Conservation (phyloP, 2,113 vertebrate species). For the Ardeotis arabs region DNA sequence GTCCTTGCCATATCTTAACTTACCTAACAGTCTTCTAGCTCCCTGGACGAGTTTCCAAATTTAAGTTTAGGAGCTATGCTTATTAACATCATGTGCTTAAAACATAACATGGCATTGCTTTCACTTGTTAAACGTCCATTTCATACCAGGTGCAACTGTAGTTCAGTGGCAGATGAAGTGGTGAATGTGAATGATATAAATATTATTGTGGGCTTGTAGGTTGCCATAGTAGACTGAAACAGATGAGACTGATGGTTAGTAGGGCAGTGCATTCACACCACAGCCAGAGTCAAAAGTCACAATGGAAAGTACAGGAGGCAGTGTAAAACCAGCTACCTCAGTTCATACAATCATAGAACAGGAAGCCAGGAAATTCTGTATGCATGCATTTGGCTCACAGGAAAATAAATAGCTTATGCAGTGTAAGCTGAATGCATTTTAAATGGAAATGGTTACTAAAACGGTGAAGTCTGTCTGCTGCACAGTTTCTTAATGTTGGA, state of each 20-base stretch:
- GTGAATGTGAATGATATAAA: neutral
- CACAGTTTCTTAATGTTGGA: neutral
- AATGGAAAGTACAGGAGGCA: neutral
- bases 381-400: neutral
- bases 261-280: neutral
- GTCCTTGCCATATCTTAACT: neutral
- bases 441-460: neutral
- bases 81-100: neutral
- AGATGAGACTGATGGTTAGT: neutral
- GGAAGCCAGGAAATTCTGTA: neutral
- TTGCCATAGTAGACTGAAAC: neutral
- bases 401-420: neutral
- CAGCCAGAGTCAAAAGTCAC: neutral
- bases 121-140: neutral
- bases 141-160: neutral
- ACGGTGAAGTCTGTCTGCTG: neutral
- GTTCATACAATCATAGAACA: neutral
- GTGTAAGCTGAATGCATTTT: neutral
- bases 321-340: neutral
- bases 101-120: neutral
- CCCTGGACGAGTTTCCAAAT: neutral
- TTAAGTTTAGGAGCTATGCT: neutral
- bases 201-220: neutral
- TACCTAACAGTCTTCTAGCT: neutral
- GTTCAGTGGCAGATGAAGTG: neutral